Base-by-base conservation (phyloP, 1,140 invertebrate genomes). In the Acromyrmex charruanus region DNA sequence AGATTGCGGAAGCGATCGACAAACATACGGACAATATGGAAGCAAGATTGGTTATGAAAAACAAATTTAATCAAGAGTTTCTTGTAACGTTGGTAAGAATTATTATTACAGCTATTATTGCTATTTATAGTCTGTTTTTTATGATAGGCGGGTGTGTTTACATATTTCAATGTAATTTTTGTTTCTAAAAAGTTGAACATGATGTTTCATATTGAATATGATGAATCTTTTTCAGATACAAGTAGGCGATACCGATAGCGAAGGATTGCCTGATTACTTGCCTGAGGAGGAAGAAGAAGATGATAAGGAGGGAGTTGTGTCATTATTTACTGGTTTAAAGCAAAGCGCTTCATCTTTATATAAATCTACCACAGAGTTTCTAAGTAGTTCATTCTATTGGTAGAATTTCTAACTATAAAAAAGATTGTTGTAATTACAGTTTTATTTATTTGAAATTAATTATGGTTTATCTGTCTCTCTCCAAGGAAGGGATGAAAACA, bases 51-150 rank as follows among this genome's bases (percentile, higher is more conserved):
- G 94, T 95, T 71, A 94, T 94, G n/a, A 95, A 91, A 87, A 96
- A 96, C 85, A 95, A 96, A 92, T 94, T 93, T 59, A 95, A 96
- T 93, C 95, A 96, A 93, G 95, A 95, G 77, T 95, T 95, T 93
- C 92, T 95, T 79, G 93, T 95, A 49, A 94, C 93, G 77, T 79
- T 95, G 92, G 95, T 95, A 92, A 89, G 14, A 10, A 66, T 74
- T 31, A 31, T 53, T 63, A 44, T 44, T 44, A 44, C 6, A 12
- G n/a, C 18, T 77, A 25, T 2, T 31, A 3, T 14, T 35, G 25
- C n/a, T 6, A 35, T 51, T 77, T 35, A 14, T 71, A 59, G 0
- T 18, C 4, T 65, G 1, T 12, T 53, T 53, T 51, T 53, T 35
- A 39, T 10, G 51, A 58, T 2, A 3, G 9, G 14, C 4, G 51